Conservation (phyloP, 2,888 invertebrate species). For the Pilophorus perplexus region DNA sequence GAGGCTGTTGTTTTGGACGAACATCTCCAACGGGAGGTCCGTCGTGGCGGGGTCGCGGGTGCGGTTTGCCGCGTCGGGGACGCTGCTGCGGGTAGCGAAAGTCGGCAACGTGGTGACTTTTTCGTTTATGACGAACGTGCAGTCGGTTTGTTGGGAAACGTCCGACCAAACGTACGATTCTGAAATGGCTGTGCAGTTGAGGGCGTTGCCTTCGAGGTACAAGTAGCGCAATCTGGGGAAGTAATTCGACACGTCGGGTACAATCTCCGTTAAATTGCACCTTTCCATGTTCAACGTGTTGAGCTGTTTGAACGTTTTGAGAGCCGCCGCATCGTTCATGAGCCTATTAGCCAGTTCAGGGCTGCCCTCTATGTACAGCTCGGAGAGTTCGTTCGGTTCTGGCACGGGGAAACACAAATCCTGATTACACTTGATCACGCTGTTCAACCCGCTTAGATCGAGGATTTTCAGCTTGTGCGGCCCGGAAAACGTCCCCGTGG, state of each 20-base stretch:
- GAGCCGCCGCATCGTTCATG: conserved; percentile 68
- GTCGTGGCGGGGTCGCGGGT: background rate
- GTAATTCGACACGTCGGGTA: conserved; percentile 66
- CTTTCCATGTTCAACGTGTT: conserved; percentile 67
- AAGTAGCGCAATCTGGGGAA: conserved; percentile 67
- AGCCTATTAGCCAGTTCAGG: conserved; percentile 67
- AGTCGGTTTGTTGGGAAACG: conserved; percentile 24
- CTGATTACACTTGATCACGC: conserved; percentile 60
- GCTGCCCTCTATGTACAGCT: conserved; percentile 73
- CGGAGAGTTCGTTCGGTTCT: conserved; percentile 67
- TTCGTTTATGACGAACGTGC: conserved; percentile 41
- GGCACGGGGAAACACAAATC: conserved; percentile 58
- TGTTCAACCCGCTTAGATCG: conserved; percentile 65
- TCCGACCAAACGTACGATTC: conserved; percentile 41
- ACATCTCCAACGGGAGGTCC: conserved; percentile 2
- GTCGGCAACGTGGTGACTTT: conserved; percentile 5
- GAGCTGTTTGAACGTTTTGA: conserved; percentile 68
- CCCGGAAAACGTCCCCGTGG: conserved; percentile 66
- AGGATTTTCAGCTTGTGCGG: conserved; percentile 65
- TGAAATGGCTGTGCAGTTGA: conserved; percentile 59
- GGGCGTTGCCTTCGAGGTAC: conserved; percentile 66
- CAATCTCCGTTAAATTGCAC: conserved; percentile 62
- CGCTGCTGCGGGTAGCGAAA: background rate
- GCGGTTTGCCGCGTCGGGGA: background rate
- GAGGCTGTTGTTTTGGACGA: conserved; percentile 21